Conservation (phyloP, 2,797 vertebrate species). For the Astyanax mexicanus region DNA sequence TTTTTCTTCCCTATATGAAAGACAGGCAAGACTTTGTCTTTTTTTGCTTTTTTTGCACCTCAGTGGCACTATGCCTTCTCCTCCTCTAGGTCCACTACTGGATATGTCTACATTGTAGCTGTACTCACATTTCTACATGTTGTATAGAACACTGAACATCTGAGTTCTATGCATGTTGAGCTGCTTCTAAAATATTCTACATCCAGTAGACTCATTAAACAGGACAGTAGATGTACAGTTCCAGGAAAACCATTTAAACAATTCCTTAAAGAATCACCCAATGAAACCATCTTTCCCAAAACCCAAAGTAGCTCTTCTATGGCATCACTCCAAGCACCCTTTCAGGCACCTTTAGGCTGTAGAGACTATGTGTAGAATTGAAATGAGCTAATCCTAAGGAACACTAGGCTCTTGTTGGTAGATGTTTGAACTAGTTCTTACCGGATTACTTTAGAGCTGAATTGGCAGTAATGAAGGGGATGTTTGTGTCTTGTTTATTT, state of each 20-base stretch:
- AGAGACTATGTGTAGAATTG: not conserved
- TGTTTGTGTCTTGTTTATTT: slow-evolving; percentile 23
- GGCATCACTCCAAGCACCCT: not conserved
- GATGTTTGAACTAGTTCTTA: slow-evolving; percentile 10
- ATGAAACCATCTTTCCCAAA: too few species aligned
- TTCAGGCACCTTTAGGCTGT: too few species aligned
- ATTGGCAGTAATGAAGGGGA: slow-evolving; percentile 25
- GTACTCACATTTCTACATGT: too few species aligned
- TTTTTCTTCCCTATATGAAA: too few species aligned
- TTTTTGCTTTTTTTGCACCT: too few species aligned
- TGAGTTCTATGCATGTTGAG: not conserved
- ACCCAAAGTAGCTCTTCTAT: too few species aligned
- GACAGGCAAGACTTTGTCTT: too few species aligned
- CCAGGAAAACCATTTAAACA: not conserved
- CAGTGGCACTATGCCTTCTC: too few species aligned
- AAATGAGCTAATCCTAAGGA: not conserved
- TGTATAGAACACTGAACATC: too few species aligned
- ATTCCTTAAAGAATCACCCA: not conserved
- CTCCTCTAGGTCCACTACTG: too few species aligned
- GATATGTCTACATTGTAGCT: too few species aligned
- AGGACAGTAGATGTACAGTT: not conserved
- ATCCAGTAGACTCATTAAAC: not conserved
- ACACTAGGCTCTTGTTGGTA: slow-evolving; percentile 11
- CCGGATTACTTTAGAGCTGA: slow-evolving; percentile 17
- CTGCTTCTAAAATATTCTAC: not conserved